A percentile compares a stretch with the other conserved stretches of the same genome.
Evolutionary conservation across 2,888 invertebrate species (phyloP).

Genomic region (Brachypterus glaber): DNA sequence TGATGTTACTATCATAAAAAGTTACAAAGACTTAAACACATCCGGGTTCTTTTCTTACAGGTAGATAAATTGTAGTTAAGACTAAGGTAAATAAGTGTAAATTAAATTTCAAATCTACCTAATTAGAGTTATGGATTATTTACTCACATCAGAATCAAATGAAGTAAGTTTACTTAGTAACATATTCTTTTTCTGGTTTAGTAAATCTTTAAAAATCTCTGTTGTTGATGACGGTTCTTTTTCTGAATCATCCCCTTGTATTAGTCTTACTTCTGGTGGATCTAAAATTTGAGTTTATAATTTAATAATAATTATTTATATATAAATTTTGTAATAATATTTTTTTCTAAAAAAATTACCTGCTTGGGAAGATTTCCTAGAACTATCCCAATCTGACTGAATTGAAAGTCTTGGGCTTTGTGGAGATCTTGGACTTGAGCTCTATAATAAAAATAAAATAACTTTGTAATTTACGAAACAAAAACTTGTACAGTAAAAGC

Average conservation of each 20-base stretch:
- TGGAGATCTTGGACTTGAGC: slow-evolving; percentile 59
- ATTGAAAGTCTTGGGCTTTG: slow-evolving; percentile 49
- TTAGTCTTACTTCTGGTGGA: slow-evolving; percentile 51
- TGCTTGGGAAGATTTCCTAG: slow-evolving; percentile 59
- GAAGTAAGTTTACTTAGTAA: slow-evolving; percentile 79
- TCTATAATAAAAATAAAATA: too few relatives aligned
- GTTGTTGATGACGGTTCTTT: slow-evolving; percentile 65
- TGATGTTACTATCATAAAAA: too few relatives aligned
- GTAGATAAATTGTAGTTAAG: too few relatives aligned
- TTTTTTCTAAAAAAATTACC: slow-evolving; percentile 36
- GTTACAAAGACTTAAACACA: too few relatives aligned
- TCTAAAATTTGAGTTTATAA: slow-evolving; percentile 32
- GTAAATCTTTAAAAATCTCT: slow-evolving; percentile 89
- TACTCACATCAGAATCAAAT: slow-evolving; percentile 82
- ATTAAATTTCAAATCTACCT: too few relatives aligned
- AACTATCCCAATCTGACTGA: slow-evolving; percentile 45
- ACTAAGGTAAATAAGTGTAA: too few relatives aligned
- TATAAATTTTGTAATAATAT: too few relatives aligned
- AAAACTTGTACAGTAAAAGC: too few relatives aligned
- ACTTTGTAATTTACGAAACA: too few relatives aligned
- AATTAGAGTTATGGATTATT: too few relatives aligned
- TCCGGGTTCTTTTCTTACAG: too few relatives aligned
- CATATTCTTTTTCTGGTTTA: slow-evolving; percentile 84
- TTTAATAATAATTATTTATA: slow-evolving; percentile 1
- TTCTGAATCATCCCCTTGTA: slow-evolving; percentile 54